Conservation (phyloP, 2,113 vertebrate genomes). For the Mus musculus region GRCm39 chr2:140085001-140085500, state of each 20-base stretch:
- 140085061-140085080: conserved; percentile 37
- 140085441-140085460: conserved; percentile 26
- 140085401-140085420: conserved; percentile 22
- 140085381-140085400: conserved; percentile 26
- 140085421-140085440: conserved; percentile 40
- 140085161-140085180: conserved; percentile 39
- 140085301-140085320: neutral
- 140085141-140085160: conserved; percentile 68
- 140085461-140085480: neutral
- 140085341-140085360: neutral
- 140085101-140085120: conserved; percentile 70
- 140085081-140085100: conserved; percentile 71
- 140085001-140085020: conserved; percentile 47
- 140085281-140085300: neutral
- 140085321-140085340: neutral
- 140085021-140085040: conserved; percentile 55
- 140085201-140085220: conserved; percentile 12
- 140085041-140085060: conserved; percentile 59
- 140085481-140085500: conserved; percentile 34
- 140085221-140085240: conserved; percentile 50
- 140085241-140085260: neutral
- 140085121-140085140: conserved; percentile 53
- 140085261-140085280: neutral
- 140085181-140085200: conserved; percentile 67
- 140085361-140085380: neutral